Evolutionary conservation across 2,797 vertebrate species (phyloP).

Genomic region (Enteromius thamalakanensis): DNA sequence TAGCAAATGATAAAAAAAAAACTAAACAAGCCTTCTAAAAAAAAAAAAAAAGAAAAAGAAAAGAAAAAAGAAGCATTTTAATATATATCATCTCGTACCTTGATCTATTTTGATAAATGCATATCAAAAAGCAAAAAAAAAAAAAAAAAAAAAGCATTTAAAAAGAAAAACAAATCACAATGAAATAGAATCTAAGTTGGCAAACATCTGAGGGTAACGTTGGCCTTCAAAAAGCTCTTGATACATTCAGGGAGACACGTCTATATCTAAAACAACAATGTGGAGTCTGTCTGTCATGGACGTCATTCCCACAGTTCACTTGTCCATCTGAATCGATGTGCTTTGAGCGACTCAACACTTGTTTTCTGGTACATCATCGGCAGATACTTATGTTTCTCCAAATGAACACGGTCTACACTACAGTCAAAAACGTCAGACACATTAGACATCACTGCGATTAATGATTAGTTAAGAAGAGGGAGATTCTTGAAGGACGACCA

Average conservation of each 20-base stretch:
- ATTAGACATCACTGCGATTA: conserved; percentile 52
- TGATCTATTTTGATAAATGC: background rate
- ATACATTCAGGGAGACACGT: conserved; percentile 5
- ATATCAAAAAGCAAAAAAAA: background rate
- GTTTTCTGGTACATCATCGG: background rate
- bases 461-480: conserved; percentile 29
- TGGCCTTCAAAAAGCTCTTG: background rate
- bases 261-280: conserved; percentile 7
- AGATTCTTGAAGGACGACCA: background rate
- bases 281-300: conserved; percentile 5
- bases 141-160: background rate
- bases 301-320: background rate
- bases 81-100: background rate
- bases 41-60: background rate
- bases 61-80: background rate
- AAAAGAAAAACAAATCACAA: background rate
- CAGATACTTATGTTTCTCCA: conserved; percentile 22
- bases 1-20: conserved; percentile 3
- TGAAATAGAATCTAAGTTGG: background rate
- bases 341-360: conserved; percentile 21
- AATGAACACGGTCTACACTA: conserved; percentile 60
- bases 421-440: conserved; percentile 63
- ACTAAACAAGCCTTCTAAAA: background rate
- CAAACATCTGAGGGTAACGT: background rate
- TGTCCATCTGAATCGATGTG: background rate